Evolutionary conservation across 1,140 invertebrate species (phyloP).

Genomic region (Drosophila subpulchrella): DNA sequence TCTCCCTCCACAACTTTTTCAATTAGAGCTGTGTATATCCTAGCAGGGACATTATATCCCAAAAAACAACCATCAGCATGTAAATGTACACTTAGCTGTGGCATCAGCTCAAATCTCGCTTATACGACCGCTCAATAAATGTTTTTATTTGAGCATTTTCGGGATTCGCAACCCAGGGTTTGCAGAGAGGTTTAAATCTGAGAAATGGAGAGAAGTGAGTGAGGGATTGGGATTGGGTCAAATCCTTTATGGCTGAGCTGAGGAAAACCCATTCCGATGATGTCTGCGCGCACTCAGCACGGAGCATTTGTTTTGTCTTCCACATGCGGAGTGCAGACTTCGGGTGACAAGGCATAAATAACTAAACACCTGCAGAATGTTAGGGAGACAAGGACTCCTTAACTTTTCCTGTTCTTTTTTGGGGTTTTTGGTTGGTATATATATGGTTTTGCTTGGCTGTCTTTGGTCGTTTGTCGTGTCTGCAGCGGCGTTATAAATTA

Average conservation of each 20-base stretch:
- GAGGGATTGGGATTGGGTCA: slow-evolving; percentile 54
- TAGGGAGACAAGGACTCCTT: slow-evolving; percentile 38
- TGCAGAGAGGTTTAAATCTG: slow-evolving; percentile 24
- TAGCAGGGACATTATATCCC: slow-evolving; percentile 30
- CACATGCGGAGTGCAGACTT: slow-evolving; percentile 53
- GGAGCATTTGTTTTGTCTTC: slow-evolving; percentile 68
- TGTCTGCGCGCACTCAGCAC: slow-evolving; percentile 39
- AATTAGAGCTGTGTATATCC: slow-evolving; percentile 39
- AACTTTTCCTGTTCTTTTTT: slow-evolving; percentile 6
- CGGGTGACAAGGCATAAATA: slow-evolving; percentile 80
- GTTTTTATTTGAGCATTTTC: slow-evolving; percentile 60
- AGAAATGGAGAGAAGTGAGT: slow-evolving; percentile 32
- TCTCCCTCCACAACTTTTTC: slow-evolving; percentile 34
- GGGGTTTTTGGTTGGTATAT: background rate
- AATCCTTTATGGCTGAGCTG: slow-evolving; percentile 41
- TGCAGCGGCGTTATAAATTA: slow-evolving; percentile 75
- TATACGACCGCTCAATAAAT: slow-evolving; percentile 56
- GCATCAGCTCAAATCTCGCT: slow-evolving; percentile 42
- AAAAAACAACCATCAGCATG: slow-evolving; percentile 17
- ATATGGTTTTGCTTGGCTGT: slow-evolving; percentile 32
- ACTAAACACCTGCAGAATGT: slow-evolving; percentile 80
- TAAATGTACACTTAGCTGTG: slow-evolving; percentile 24
- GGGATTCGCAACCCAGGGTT: slow-evolving; percentile 1
- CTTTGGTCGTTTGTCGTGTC: slow-evolving; percentile 61
- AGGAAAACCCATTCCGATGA: slow-evolving; percentile 24